Percentiles rank a stretch among this genome's conserved stretches.
Evolutionary conservation across 2,113 vertebrate species (phyloP).

Genomic region (Paramisgurnus dabryanus): DNA sequence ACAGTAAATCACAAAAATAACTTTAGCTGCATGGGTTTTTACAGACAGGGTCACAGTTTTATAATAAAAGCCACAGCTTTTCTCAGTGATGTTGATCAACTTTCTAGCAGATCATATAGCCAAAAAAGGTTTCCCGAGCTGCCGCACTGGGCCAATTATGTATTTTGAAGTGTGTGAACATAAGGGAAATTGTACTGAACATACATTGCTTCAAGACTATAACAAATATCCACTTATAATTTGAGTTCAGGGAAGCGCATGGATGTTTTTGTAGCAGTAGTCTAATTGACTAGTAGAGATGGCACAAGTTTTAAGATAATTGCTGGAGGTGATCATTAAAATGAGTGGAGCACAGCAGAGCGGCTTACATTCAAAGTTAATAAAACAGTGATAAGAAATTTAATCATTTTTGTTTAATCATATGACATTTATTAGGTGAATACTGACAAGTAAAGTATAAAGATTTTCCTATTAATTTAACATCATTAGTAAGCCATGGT

Average conservation of each 20-base stretch:
- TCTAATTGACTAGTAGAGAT: constrained; percentile 60
- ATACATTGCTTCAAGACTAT: constrained; percentile 36
- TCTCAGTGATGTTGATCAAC: neutral
- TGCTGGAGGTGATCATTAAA: constrained; percentile 59
- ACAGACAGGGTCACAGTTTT: too few species aligned
- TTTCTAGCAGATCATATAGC: neutral
- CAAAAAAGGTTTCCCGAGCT: constrained; percentile 23
- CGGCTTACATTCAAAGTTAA: constrained; percentile 56
- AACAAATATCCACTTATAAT: constrained; percentile 48
- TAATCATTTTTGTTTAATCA: constrained; percentile 55
- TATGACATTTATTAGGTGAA: constrained; percentile 55
- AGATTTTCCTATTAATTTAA: constrained; percentile 28
- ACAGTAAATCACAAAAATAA: too few species aligned
- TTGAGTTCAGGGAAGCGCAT: constrained; percentile 45
- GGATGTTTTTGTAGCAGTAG: constrained; percentile 52
- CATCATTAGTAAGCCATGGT: constrained; percentile 29
- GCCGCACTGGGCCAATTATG: constrained; percentile 43
- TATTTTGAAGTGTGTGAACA: constrained; percentile 47
- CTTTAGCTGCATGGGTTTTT: too few species aligned
- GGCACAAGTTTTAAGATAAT: constrained; percentile 60
- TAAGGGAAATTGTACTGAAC: constrained; percentile 29
- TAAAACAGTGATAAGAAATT: constrained; percentile 52
- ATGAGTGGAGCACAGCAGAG: constrained; percentile 54
- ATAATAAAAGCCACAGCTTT: too few species aligned
- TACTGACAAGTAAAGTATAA: constrained; percentile 45